Percentiles rank a stretch among this genome's conserved stretches.
These are phyloP conservation scores for Plotosus lineatus DNA, from an alignment of 2,113 vertebrate species.

Conservation along the genomic window DNA sequence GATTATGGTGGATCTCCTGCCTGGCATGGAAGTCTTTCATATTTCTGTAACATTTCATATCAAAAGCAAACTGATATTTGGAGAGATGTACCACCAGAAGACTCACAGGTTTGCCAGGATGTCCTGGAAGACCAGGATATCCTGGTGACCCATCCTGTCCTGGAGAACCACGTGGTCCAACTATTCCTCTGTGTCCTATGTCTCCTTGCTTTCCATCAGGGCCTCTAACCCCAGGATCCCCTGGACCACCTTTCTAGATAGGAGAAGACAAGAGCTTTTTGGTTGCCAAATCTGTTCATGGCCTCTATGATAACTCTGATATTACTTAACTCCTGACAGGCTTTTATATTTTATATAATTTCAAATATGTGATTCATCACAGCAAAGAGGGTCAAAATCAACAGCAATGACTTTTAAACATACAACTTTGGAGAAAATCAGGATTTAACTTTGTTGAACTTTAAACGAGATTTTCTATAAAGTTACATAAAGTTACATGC, in stretches of 20 bases:
- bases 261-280: background rate
- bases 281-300: background rate
- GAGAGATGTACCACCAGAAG: background rate
- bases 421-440: no score
- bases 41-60: background rate
- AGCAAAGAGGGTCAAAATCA: no score
- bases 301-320: background rate
- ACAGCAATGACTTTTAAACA: no score
- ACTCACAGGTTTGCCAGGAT: conserved; percentile 76
- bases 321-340: background rate
- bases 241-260: conserved; percentile 65
- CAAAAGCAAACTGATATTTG: background rate
- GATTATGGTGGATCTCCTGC: background rate
- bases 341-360: background rate
- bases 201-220: conserved; percentile 71
- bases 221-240: conserved; percentile 65
- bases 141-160: conserved; percentile 72
- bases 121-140: conserved; percentile 69
- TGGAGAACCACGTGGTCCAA: conserved; percentile 67
- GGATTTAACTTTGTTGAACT: no score
- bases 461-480: no score
- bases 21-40: background rate
- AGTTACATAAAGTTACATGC: no score
- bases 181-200: conserved; percentile 60
- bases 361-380: no score